Base-by-base conservation (phyloP, 2,888 invertebrate genomes). In the Itoplectis maculator region DNA sequence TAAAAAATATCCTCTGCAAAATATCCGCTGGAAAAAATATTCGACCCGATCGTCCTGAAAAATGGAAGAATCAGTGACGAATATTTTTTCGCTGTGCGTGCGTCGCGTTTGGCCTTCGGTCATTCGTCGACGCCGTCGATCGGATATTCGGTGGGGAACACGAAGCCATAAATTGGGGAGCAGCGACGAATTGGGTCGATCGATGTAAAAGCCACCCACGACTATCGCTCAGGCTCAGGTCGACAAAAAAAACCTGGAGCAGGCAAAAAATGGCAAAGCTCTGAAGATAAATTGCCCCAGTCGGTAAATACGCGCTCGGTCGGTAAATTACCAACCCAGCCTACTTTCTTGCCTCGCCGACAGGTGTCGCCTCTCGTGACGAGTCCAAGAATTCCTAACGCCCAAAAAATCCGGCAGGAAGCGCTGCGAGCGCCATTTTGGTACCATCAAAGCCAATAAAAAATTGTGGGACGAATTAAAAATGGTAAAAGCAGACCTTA, bases 151-250 rank as follows among this genome's bases (percentile, higher is more conserved):
- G 42, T n/a, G 40, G 51, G 69, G 5, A 54, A 20, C 23, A 23
- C 15, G 40, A 70, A 42, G 56, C 54, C 29, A 54, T 69, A 20
- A 56, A 23, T 70, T 70, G 11, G 29, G 70, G 8, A 40, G 69
- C 20, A 54, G 65, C 6, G 35, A n/a, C 54, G 76, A 86, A 87
- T 61, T 75, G 40, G 86, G 85, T 85, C 85, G 79, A 79, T 86
- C 86, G 51, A 87, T 86, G 81, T 11, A 61, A 68, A 13, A 72
- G 65, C 54, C 20, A 8, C 29, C 35, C 49, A 5, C 9, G 54
- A 40, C 13, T 13, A 20, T 42, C 13, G n/a, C 23, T 11, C 8
- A 11, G 42, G 23, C 42, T 68, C 29, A 54, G 9, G 70, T 23
- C 18, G 11, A 56, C 23, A 42, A 49, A 56, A 42, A 42, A 29